phyloP scores from a whole-genome alignment of 2,113 vertebrate species.

The Ibidorhyncha struthersii region DNA sequence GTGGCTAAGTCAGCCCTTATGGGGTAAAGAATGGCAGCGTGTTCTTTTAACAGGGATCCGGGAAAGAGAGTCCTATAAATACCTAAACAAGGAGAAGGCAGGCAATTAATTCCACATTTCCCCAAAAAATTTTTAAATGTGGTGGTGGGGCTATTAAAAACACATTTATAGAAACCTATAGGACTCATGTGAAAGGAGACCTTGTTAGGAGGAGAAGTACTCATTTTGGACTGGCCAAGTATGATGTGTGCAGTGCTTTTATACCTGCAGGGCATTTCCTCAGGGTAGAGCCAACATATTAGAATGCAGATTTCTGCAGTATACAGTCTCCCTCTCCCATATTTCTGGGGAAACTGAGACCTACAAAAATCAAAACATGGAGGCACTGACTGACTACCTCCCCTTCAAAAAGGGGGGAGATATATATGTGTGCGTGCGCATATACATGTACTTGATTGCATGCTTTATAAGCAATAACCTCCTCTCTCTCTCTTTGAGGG shows the following conservation, averaged over 20 bases:
- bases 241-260: not conserved
- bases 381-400: not conserved
- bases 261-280: slow-evolving; percentile 52
- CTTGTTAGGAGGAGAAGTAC: slow-evolving; percentile 17
- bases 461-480: not conserved
- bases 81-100: not conserved
- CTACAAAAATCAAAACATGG: not conserved
- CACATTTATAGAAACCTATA: slow-evolving; percentile 42
- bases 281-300: not conserved
- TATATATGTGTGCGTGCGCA: fast-evolving
- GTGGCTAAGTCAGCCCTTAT: not conserved
- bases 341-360: not conserved
- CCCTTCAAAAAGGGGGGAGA: not conserved
- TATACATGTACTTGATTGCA: not conserved
- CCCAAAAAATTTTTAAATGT: slow-evolving; percentile 7
- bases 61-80: not conserved
- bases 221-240: not conserved
- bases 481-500: not conserved
- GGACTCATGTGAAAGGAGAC: slow-evolving; percentile 15
- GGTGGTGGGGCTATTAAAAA: slow-evolving; percentile 40
- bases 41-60: not conserved
- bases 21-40: not conserved
- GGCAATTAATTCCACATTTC: slow-evolving; percentile 55
- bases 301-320: slow-evolving; percentile 1
- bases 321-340: not conserved